These are phyloP conservation scores for Danio jaintianensis DNA, from an alignment of 2,797 vertebrate genomes.

Conservation along the genomic window DNA sequence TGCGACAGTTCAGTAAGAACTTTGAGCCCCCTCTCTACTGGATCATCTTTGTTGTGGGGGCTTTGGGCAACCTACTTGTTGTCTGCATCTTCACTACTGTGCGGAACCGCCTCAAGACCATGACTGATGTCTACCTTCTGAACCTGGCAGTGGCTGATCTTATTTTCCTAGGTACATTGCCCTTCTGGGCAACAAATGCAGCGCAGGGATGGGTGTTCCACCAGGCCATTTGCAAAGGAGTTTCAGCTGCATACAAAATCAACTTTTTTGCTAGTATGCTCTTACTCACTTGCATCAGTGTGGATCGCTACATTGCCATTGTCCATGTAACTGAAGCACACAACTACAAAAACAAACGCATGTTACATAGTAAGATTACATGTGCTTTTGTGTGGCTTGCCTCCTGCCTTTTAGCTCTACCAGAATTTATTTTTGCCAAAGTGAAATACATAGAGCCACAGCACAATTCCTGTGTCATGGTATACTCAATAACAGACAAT, in stretches of 20 bases:
- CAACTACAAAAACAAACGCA: slow-evolving; percentile 76
- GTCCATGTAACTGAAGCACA: slow-evolving; percentile 83
- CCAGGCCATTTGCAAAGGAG: slow-evolving; percentile 78
- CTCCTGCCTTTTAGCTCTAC: slow-evolving; percentile 81
- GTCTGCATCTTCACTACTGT: slow-evolving; percentile 84
- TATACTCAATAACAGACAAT: slow-evolving; percentile 68
- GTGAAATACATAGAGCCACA: slow-evolving; percentile 61
- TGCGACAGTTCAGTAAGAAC: slow-evolving; percentile 75
- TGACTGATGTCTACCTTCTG: slow-evolving; percentile 87
- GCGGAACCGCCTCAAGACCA: slow-evolving; percentile 84
- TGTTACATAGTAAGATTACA: slow-evolving; percentile 81
- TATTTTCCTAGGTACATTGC: slow-evolving; percentile 86
- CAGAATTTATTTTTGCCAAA: slow-evolving; percentile 83
- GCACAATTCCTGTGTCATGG: slow-evolving; percentile 70
- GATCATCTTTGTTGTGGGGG: slow-evolving; percentile 84
- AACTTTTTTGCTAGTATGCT: slow-evolving; percentile 91
- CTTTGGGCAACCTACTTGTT: slow-evolving; percentile 84
- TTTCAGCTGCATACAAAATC: slow-evolving; percentile 86
- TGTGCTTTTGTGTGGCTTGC: slow-evolving; percentile 81
- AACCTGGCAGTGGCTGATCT: slow-evolving; percentile 90
- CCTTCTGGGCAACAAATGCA: slow-evolving; percentile 87
- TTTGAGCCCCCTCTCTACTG: slow-evolving; percentile 84
- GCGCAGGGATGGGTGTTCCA: slow-evolving; percentile 81
- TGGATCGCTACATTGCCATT: slow-evolving; percentile 88
- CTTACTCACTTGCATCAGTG: slow-evolving; percentile 89